phyloP scores from a whole-genome alignment of 2,113 vertebrate species.

The Triplophysa tibetana region DNA sequence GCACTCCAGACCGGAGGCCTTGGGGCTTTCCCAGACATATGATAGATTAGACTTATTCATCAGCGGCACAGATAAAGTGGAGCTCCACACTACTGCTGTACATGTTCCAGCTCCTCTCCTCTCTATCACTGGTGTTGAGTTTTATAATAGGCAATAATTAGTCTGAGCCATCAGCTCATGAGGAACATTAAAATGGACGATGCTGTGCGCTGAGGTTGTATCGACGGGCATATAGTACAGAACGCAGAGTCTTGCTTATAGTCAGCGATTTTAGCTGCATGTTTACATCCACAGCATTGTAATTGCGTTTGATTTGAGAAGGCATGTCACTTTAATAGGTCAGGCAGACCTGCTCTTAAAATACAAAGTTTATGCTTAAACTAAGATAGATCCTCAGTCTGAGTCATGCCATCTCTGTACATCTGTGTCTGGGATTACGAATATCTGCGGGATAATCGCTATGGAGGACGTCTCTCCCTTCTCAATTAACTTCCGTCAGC shows the following conservation, averaged over 20 bases:
- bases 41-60: conserved; percentile 47
- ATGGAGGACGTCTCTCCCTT: neutral
- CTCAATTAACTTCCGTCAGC: conserved; percentile 22
- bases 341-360: neutral
- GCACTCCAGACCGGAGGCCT: conserved; percentile 21
- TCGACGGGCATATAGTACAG: conserved; percentile 8
- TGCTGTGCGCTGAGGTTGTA: conserved; percentile 1
- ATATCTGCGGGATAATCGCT: conserved; percentile 17
- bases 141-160: conserved; percentile 40
- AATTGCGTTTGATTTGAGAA: neutral
- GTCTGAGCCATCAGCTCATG: neutral
- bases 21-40: conserved; percentile 30
- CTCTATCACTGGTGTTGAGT: conserved; percentile 36
- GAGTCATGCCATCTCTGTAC: neutral
- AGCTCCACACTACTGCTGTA: neutral
- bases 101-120: neutral
- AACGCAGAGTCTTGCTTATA: neutral
- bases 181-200: conserved; percentile 40
- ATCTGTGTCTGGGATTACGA: neutral
- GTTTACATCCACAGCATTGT: neutral
- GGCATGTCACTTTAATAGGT: neutral
- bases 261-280: neutral
- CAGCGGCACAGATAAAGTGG: conserved; percentile 12
- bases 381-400: neutral
- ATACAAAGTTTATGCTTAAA: conserved; percentile 3